These are phyloP conservation scores for Phyllotis vaccarum DNA, from an alignment of 2,797 vertebrate species.

Conservation along the genomic window DNA sequence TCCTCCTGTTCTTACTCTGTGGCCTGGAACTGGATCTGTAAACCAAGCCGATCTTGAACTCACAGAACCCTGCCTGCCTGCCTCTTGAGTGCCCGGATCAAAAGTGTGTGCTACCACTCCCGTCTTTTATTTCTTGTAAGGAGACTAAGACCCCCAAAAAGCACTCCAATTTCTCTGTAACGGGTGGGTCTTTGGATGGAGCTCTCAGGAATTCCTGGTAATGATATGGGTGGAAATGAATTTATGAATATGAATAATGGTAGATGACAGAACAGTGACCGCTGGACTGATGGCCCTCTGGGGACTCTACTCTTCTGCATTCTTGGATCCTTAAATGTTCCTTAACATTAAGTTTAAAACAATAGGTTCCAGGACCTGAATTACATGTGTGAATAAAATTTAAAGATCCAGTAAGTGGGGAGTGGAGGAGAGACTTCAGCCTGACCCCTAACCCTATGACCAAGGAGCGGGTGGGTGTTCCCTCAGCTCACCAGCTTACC, in stretches of 20 bases:
- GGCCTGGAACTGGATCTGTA: background rate
- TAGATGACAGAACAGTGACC: background rate
- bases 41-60: background rate
- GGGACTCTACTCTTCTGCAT: background rate
- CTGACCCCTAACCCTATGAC: background rate
- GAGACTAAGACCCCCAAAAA: background rate
- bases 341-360: conserved; percentile 33
- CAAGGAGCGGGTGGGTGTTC: background rate
- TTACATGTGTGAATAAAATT: background rate
- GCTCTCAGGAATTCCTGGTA: background rate
- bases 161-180: background rate
- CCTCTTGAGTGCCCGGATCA: background rate
- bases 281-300: background rate
- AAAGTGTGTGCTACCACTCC: background rate
- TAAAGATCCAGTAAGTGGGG: background rate
- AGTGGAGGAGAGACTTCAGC: background rate
- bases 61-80: background rate
- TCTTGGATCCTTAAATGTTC: background rate
- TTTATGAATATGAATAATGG: too few species aligned
- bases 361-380: background rate
- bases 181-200: background rate
- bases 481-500: background rate
- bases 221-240: background rate
- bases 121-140: background rate
- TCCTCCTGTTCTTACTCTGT: background rate